Evolutionary conservation across 2,888 invertebrate species (phyloP).

Genomic region (Stenurella melanura): DNA sequence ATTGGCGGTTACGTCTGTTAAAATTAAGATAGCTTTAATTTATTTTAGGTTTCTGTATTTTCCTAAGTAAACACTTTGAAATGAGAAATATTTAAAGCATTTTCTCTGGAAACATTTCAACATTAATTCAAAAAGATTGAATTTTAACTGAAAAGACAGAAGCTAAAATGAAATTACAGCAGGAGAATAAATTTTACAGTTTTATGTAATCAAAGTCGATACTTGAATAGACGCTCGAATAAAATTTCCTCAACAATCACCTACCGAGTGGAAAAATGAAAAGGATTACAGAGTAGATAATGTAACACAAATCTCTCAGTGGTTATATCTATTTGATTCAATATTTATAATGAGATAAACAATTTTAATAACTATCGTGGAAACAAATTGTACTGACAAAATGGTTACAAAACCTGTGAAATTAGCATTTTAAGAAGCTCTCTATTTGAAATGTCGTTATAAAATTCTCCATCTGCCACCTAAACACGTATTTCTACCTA

Average conservation of each 20-base stretch:
- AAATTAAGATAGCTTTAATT: constrained; percentile 32
- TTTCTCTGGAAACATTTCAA: constrained; percentile 36
- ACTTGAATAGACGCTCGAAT: constrained; percentile 47
- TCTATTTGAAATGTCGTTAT: too few relatives aligned
- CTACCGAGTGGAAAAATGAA: constrained; percentile 13
- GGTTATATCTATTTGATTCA: too few relatives aligned
- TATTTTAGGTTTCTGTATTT: constrained; percentile 31
- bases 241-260: constrained; percentile 33
- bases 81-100: constrained; percentile 32
- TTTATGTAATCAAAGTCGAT: constrained; percentile 52
- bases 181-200: constrained; percentile 52
- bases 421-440: too few relatives aligned
- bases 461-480: too few relatives aligned
- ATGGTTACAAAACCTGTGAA: too few relatives aligned
- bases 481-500: too few relatives aligned
- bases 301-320: too few relatives aligned
- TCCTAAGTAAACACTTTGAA: constrained; percentile 32
- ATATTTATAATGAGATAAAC: too few relatives aligned
- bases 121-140: constrained; percentile 52
- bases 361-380: too few relatives aligned
- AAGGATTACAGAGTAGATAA: background rate
- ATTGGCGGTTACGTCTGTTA: constrained; percentile 19
- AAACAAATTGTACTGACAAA: too few relatives aligned
- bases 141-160: constrained; percentile 52
- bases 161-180: constrained; percentile 54